These are phyloP conservation scores for Chloropsis cyanopogon DNA, from an alignment of 2,113 vertebrate species.

Conservation along the genomic window DNA sequence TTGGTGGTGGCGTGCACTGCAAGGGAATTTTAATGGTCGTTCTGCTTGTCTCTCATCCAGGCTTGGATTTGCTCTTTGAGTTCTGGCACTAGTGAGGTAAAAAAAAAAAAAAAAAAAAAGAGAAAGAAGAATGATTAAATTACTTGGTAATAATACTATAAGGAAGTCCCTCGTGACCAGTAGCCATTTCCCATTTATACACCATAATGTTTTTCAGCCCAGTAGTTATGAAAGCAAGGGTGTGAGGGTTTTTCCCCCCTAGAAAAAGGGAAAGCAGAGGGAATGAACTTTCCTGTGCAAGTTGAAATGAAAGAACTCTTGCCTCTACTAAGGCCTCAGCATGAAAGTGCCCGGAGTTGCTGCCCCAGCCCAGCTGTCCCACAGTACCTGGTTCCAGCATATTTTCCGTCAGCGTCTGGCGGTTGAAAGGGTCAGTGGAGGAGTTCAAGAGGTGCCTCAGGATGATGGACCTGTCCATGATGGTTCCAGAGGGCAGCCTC, in stretches of 20 bases:
- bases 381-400: constrained; percentile 93
- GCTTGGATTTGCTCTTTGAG: constrained; percentile 94
- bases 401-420: constrained; percentile 92
- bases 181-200: neutral
- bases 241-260: rapidly evolving
- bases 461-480: constrained; percentile 97
- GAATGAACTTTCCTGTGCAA: neutral
- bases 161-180: neutral
- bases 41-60: constrained; percentile 97
- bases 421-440: constrained; percentile 96
- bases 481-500: constrained; percentile 91
- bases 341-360: too few relatives aligned
- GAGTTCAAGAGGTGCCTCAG: constrained; percentile 95
- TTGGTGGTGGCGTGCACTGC: neutral
- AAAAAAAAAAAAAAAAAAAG: neutral
- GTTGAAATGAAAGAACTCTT: neutral
- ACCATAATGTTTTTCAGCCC: neutral
- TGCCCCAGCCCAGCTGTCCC: neutral
- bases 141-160: neutral
- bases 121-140: neutral
- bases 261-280: neutral
- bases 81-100: constrained; percentile 83
- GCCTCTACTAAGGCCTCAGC: neutral
- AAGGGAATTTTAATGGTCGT: constrained; percentile 74
- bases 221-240: neutral